Evolutionary conservation across 2,113 vertebrate genomes (phyloP).

Genomic region (Pygoscelis adeliae): DNA sequence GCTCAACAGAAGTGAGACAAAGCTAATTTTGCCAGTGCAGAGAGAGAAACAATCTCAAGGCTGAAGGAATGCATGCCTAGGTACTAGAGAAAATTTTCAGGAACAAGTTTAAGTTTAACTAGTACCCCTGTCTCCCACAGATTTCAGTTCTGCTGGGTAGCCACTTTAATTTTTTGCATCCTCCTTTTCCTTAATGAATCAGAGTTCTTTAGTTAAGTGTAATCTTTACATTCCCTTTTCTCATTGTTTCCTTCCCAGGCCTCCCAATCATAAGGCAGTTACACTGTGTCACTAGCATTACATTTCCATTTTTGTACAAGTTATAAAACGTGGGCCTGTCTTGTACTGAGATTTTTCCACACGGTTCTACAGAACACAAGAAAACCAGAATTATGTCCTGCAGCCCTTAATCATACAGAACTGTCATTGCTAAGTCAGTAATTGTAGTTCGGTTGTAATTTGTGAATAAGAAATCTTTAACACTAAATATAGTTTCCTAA

Average conservation of each 20-base stretch:
- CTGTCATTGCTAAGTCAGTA: neutral
- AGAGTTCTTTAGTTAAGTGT: neutral
- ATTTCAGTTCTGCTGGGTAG: neutral
- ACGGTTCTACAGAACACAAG: neutral
- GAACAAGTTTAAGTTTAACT: neutral
- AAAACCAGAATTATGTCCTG: neutral
- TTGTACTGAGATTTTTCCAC: neutral
- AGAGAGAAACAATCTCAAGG: neutral
- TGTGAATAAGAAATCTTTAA: neutral
- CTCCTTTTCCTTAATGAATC: slow-evolving; percentile 13
- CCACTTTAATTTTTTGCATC: neutral
- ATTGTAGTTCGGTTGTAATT: neutral
- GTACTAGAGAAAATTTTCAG: neutral
- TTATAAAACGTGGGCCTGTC: neutral
- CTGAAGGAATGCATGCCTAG: neutral
- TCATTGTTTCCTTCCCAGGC: slow-evolving; percentile 23
- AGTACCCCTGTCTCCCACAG: neutral
- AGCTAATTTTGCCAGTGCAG: neutral
- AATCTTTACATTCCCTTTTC: slow-evolving; percentile 15
- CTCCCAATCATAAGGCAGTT: slow-evolving; percentile 1
- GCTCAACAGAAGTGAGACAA: neutral
- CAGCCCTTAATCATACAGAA: neutral
- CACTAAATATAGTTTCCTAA: neutral
- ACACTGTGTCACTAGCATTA: neutral
- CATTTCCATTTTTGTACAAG: slow-evolving; percentile 8